Percentiles rank a stretch among this genome's conserved stretches.
Conservation (phyloP, 2,797 vertebrate genomes). For the Cryptoprocta ferox region DNA sequence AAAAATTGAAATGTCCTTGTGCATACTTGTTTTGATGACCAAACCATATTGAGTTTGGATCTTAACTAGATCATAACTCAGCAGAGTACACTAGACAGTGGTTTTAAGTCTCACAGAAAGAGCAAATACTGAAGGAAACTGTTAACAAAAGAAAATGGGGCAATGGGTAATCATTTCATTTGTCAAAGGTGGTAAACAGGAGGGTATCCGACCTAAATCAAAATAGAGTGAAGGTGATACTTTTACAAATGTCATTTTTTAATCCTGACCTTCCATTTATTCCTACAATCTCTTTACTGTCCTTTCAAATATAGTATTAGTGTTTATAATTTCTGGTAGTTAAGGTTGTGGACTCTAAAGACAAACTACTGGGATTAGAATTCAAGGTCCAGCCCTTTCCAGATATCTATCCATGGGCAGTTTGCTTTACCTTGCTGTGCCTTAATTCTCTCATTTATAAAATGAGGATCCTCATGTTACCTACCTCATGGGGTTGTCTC, state of each 20-base stretch:
- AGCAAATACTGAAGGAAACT: neutral
- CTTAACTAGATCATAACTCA: neutral
- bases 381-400: neutral
- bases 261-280: neutral
- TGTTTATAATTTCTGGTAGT: neutral
- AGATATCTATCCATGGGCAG: neutral
- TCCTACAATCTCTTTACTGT: neutral
- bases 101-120: neutral
- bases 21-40: neutral
- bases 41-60: neutral
- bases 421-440: neutral
- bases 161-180: neutral
- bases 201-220: neutral
- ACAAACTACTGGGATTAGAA: neutral
- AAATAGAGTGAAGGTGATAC: neutral
- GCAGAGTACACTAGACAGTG: neutral
- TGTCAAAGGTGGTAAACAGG: neutral
- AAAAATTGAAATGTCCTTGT: neutral
- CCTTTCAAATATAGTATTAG: neutral
- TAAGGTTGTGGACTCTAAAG: neutral
- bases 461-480: neutral
- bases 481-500: neutral
- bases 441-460: neutral
- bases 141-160: neutral
- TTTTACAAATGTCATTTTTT: neutral